Evolutionary conservation across 2,797 vertebrate genomes (phyloP).

Genomic region (Hyperoplus immaculatus): DNA sequence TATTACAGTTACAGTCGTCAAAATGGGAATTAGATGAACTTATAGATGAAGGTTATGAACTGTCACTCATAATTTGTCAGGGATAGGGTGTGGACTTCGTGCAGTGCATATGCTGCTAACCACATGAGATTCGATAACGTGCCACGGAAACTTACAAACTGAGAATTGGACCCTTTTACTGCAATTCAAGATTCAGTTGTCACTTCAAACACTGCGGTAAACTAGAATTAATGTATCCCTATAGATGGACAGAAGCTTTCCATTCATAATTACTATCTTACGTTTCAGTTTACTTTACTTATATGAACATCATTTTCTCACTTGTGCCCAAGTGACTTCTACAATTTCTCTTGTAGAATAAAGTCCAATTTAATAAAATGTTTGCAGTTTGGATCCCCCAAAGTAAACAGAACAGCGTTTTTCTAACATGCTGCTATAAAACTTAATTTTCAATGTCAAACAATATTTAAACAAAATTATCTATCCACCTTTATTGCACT

Average conservation of each 20-base stretch:
- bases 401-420: background rate
- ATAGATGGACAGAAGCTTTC: conserved; percentile 12
- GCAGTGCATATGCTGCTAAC: conserved; percentile 48
- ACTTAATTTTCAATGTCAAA: background rate
- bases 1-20: conserved; percentile 53
- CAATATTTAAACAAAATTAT: background rate
- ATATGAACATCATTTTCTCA: background rate
- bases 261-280: conserved; percentile 17
- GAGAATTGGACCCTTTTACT: conserved; percentile 41
- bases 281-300: conserved; percentile 6
- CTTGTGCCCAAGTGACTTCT: background rate
- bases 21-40: conserved; percentile 56
- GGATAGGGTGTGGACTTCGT: conserved; percentile 44
- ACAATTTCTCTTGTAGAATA: conserved; percentile 15
- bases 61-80: conserved; percentile 54
- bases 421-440: conserved; percentile 1
- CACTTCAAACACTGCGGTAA: conserved; percentile 30
- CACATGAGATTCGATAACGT: conserved; percentile 55
- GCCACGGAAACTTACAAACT: conserved; percentile 37
- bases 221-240: conserved; percentile 34
- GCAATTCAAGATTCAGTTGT: conserved; percentile 35
- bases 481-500: background rate
- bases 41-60: conserved; percentile 40
- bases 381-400: background rate
- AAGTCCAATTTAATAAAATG: background rate